Conservation (phyloP, 2,113 vertebrate genomes). For the Ondatra zibethicus region DNA sequence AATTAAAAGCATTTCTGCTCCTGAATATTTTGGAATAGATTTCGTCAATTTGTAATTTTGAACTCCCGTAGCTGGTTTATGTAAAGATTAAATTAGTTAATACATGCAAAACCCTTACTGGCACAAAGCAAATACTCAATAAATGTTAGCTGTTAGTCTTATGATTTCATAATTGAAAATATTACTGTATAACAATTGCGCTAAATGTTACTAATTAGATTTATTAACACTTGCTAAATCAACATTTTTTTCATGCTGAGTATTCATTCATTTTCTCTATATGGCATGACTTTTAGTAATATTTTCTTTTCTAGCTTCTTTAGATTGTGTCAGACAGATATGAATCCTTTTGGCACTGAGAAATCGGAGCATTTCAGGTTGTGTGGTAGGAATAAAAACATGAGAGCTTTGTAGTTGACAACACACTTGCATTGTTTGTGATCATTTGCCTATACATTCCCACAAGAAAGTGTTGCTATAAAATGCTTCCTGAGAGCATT, state of each 20-base stretch:
- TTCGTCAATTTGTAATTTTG: background rate
- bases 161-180: slow-evolving; percentile 44
- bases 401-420: slow-evolving; percentile 62
- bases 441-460: slow-evolving; percentile 74
- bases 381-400: slow-evolving; percentile 18
- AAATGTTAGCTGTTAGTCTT: slow-evolving; percentile 53
- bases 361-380: background rate
- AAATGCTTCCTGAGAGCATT: slow-evolving; percentile 74
- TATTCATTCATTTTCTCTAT: slow-evolving; percentile 32
- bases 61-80: background rate
- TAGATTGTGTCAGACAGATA: slow-evolving; percentile 57
- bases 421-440: slow-evolving; percentile 16
- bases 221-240: slow-evolving; percentile 45
- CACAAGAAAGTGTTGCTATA: slow-evolving; percentile 73
- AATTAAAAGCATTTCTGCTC: background rate
- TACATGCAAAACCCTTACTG: slow-evolving; percentile 29
- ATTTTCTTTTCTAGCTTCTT: slow-evolving; percentile 21
- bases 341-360: background rate
- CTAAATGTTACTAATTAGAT: slow-evolving; percentile 51
- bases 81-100: slow-evolving; percentile 59
- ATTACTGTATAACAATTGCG: slow-evolving; percentile 31
- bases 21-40: background rate
- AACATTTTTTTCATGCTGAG: background rate
- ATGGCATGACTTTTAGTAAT: background rate
- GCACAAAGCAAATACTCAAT: slow-evolving; percentile 46